Evolutionary conservation across 2,888 invertebrate genomes (phyloP).

Genomic region (Cepaea hortensis): DNA sequence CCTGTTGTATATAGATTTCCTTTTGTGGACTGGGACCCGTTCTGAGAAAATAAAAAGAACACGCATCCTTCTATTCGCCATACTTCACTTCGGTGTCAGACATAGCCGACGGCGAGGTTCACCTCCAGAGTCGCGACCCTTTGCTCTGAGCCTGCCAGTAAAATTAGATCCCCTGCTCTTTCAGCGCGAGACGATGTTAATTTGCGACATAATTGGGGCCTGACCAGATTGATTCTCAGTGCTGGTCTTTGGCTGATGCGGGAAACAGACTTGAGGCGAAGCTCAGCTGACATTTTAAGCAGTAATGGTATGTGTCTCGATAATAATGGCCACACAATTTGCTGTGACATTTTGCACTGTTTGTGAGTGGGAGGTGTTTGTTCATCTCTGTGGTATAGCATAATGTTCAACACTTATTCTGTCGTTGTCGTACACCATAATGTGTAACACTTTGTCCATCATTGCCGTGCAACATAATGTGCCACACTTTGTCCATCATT

Average conservation of each 20-base stretch:
- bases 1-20: too few species aligned
- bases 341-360: conserved; percentile 2
- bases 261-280: background rate
- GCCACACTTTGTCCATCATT: too few species aligned
- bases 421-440: too few species aligned
- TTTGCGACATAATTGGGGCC: background rate
- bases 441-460: too few species aligned
- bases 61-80: too few species aligned
- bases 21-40: too few species aligned
- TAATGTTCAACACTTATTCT: too few species aligned
- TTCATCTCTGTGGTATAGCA: too few species aligned
- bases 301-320: background rate
- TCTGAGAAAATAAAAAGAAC: too few species aligned
- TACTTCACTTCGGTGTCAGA: background rate
- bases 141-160: background rate
- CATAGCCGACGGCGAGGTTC: background rate
- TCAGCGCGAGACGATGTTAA: background rate
- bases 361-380: background rate
- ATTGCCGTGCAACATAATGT: too few species aligned
- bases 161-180: background rate
- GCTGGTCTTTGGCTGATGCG: background rate
- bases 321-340: background rate
- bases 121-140: too few species aligned
- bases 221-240: background rate
- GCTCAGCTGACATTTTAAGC: background rate